Percentiles rank a stretch among this genome's conserved stretches.
Conservation (phyloP, 2,888 invertebrate species). For the Cerceris rybyensis region DNA sequence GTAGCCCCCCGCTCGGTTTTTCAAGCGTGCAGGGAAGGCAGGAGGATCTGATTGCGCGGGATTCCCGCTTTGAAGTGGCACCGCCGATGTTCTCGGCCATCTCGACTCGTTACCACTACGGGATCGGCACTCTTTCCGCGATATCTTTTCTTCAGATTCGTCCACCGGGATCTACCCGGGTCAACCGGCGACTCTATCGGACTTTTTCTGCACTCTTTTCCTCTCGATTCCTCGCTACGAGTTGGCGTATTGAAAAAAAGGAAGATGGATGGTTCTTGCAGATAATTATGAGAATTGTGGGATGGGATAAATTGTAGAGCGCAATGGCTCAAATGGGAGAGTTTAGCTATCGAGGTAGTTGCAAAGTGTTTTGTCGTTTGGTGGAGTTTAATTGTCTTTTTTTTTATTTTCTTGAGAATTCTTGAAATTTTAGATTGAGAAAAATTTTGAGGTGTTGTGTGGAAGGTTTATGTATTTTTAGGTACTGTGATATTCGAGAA, state of each 20-base stretch:
- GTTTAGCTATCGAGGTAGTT: too few species aligned
- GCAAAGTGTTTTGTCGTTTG: too few species aligned
- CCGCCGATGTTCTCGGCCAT: slow-evolving; percentile 78
- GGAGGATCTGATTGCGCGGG: slow-evolving; percentile 78
- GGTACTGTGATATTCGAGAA: too few species aligned
- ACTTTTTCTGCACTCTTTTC: slow-evolving; percentile 28
- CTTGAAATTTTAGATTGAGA: too few species aligned
- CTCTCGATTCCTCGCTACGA: neutral
- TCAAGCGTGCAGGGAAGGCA: slow-evolving; percentile 70
- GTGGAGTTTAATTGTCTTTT: too few species aligned
- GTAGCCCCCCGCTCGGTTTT: slow-evolving; percentile 72
- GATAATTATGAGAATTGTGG: neutral
- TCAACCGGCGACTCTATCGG: slow-evolving; percentile 41
- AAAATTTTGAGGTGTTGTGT: too few species aligned
- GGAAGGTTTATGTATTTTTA: too few species aligned
- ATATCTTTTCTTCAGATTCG: slow-evolving; percentile 38
- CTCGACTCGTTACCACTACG: slow-evolving; percentile 78
- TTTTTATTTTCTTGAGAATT: too few species aligned
- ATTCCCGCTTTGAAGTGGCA: slow-evolving; percentile 80
- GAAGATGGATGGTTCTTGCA: neutral
- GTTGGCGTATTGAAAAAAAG: neutral
- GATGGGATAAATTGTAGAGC: neutral
- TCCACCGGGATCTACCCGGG: slow-evolving; percentile 25
- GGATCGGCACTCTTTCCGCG: slow-evolving; percentile 66
- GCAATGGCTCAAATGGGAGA: too few species aligned